Conservation (phyloP, 2,113 vertebrate genomes). For the Parus major region DNA sequence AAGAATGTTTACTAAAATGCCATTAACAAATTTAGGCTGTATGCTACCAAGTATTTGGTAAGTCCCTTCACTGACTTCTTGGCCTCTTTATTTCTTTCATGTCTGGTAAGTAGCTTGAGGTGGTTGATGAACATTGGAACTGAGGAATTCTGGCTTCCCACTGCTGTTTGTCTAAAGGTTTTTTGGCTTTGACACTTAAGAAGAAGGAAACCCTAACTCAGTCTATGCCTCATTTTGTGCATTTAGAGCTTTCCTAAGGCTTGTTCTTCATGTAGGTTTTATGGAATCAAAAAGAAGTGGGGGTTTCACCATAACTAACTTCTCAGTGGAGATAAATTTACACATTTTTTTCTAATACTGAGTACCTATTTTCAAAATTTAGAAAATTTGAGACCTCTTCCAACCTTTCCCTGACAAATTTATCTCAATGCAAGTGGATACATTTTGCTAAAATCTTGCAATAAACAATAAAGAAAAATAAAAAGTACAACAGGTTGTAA, state of each 20-base stretch:
- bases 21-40: slow-evolving; percentile 39
- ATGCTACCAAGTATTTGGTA: slow-evolving; percentile 47
- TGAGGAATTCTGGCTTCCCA: slow-evolving; percentile 27
- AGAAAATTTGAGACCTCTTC: neutral
- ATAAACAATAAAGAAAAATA: neutral
- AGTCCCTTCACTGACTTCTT: slow-evolving; percentile 31
- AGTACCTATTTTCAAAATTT: neutral
- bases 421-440: neutral
- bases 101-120: slow-evolving; percentile 43
- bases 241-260: neutral
- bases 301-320: neutral
- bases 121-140: slow-evolving; percentile 16
- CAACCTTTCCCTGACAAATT: neutral
- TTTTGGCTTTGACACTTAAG: slow-evolving; percentile 39
- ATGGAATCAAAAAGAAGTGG: neutral
- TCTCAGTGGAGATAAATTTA: neutral
- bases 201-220: neutral
- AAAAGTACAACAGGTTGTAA: neutral
- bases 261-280: neutral
- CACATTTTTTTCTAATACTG: neutral
- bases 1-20: slow-evolving; percentile 34
- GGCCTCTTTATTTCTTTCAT: slow-evolving; percentile 37
- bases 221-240: neutral
- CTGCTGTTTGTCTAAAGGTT: slow-evolving; percentile 15
- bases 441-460: neutral